Conservation (phyloP, 2,888 invertebrate genomes). For the Ochropleura leucogaster region DNA sequence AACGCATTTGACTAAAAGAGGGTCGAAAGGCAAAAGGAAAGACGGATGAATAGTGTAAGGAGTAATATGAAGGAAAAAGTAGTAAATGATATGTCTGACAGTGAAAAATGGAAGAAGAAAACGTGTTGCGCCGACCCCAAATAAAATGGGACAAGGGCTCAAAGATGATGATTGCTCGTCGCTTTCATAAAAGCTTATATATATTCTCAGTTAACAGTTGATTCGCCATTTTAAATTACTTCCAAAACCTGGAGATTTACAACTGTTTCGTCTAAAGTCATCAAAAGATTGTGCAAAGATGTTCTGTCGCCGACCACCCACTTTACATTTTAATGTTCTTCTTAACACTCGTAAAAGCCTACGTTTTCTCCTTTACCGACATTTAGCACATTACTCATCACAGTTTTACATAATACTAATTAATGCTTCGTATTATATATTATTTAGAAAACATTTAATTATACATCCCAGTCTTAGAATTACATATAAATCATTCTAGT, state of each 20-base stretch:
- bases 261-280: background rate
- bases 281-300: conserved; percentile 10
- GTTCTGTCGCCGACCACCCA: conserved; percentile 5
- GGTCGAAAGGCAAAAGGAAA: too few relatives aligned
- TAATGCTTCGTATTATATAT: background rate
- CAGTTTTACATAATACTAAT: conserved; percentile 3
- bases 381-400: conserved; percentile 31
- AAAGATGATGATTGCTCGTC: background rate
- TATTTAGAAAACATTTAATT: conserved; percentile 19
- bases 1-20: too few relatives aligned
- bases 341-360: conserved; percentile 15
- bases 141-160: too few relatives aligned
- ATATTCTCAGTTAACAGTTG: background rate
- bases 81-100: too few relatives aligned
- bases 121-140: too few relatives aligned
- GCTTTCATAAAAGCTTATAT: background rate
- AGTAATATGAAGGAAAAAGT: too few relatives aligned
- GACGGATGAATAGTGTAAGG: too few relatives aligned
- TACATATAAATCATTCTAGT: conserved; percentile 27
- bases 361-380: conserved; percentile 8
- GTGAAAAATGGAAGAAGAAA: too few relatives aligned
- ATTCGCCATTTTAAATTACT: background rate
- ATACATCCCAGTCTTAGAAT: conserved; percentile 8
- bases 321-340: conserved; percentile 4
- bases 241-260: background rate